A percentile compares a stretch with the other conserved stretches of the same genome.
phyloP scores from a whole-genome alignment of 1,140 invertebrate genomes.

The Brachionus plicatilis region DNA sequence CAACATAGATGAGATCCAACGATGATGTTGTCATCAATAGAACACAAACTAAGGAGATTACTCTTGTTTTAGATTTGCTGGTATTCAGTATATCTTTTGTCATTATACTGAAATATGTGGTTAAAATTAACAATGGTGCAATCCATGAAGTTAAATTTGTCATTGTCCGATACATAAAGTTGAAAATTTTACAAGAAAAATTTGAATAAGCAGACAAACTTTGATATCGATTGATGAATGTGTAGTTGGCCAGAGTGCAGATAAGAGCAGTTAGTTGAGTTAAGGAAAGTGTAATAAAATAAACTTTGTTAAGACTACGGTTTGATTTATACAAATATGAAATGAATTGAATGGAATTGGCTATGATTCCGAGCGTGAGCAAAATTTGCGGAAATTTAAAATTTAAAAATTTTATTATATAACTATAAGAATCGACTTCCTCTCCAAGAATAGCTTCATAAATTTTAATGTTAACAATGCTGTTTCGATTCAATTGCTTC shows the following conservation, averaged over 20 bases:
- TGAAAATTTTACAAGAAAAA: constrained; percentile 13
- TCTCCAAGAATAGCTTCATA: background rate
- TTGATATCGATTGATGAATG: background rate
- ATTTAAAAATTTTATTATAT: constrained; percentile 23
- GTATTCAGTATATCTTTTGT: background rate
- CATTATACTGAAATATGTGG: constrained; percentile 11
- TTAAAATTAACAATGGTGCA: constrained; percentile 30
- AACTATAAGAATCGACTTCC: background rate
- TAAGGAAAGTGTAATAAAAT: background rate
- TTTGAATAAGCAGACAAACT: background rate
- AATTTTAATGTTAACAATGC: constrained; percentile 18
- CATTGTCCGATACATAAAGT: background rate
- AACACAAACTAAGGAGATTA: background rate
- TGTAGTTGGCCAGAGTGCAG: constrained; percentile 11
- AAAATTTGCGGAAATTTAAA: constrained; percentile 25
- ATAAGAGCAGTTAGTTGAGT: background rate
- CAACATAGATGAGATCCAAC: background rate
- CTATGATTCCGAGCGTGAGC: background rate
- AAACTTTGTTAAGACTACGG: background rate
- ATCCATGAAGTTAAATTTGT: constrained; percentile 29
- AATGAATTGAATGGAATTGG: background rate
- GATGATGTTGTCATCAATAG: background rate
- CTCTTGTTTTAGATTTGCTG: background rate
- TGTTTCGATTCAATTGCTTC: constrained; percentile 12
- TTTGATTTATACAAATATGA: background rate